Evolutionary conservation across 1,140 invertebrate species (phyloP).

Genomic region (Micrasema minimum): DNA sequence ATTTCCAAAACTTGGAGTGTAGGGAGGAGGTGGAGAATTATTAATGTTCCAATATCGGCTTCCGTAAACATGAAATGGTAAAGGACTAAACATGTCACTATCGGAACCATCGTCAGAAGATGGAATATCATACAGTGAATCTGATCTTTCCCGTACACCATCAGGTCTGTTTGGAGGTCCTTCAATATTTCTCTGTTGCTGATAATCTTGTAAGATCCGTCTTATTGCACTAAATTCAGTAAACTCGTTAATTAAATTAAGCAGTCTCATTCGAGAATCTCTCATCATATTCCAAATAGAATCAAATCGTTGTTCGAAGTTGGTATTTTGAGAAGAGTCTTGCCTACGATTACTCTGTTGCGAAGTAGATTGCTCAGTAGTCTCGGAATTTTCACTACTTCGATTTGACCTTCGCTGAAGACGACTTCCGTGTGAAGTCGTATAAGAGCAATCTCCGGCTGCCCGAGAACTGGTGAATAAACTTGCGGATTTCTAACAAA

Average conservation of each 20-base stretch:
- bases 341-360: slow-evolving; percentile 55
- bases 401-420: slow-evolving; percentile 4
- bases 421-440: slow-evolving; percentile 9
- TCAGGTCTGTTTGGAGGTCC: slow-evolving; percentile 1
- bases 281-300: slow-evolving; percentile 63
- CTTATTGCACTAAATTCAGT: slow-evolving; percentile 45
- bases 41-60: slow-evolving; percentile 33
- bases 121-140: slow-evolving; percentile 9
- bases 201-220: slow-evolving; percentile 18
- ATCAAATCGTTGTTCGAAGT: slow-evolving; percentile 57
- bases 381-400: slow-evolving; percentile 1
- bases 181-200: slow-evolving; percentile 14
- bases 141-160: slow-evolving; percentile 4
- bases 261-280: slow-evolving; percentile 63
- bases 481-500: slow-evolving; percentile 33
- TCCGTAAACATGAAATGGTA: slow-evolving; percentile 38
- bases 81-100: slow-evolving; percentile 44
- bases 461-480: slow-evolving; percentile 10
- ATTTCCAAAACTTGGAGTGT: slow-evolving; percentile 2
- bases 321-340: slow-evolving; percentile 58
- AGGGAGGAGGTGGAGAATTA: slow-evolving; percentile 5
- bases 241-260: slow-evolving; percentile 64
- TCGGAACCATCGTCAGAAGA: slow-evolving; percentile 45
- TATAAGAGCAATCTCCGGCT: slow-evolving; percentile 5
- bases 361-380: slow-evolving; percentile 51